phyloP scores from a whole-genome alignment of 2,113 vertebrate species.

The Tapirus terrestris region DNA sequence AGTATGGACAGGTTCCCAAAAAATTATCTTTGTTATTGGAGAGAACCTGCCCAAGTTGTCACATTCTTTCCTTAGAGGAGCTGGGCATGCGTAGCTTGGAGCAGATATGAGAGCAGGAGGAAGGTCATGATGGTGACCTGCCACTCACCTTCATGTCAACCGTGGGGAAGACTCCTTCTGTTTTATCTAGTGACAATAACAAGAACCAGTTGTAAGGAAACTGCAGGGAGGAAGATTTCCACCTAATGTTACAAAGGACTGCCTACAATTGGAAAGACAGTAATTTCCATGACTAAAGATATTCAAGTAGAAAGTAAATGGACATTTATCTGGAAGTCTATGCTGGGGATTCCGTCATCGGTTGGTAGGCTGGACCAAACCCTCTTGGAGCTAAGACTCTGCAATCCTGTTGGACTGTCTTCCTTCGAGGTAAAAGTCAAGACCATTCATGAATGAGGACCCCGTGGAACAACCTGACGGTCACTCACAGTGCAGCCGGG shows the following conservation, averaged over 20 bases:
- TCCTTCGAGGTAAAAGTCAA: not conserved
- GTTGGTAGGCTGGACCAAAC: not conserved
- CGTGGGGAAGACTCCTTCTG: not conserved
- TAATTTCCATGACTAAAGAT: not conserved
- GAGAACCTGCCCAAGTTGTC: not conserved
- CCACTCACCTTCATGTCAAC: not conserved
- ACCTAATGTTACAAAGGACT: not conserved
- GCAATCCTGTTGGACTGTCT: not conserved
- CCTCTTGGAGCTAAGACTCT: not conserved
- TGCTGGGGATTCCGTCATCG: rapidly evolving
- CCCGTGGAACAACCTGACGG: constrained; percentile 9
- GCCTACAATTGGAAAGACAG: not conserved
- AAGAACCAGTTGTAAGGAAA: not conserved
- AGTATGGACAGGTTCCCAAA: not conserved
- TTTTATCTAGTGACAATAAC: rapidly evolving
- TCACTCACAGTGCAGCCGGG: not conserved
- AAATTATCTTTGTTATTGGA: not conserved
- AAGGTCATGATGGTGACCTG: not conserved
- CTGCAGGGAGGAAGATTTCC: not conserved
- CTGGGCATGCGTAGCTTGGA: rapidly evolving
- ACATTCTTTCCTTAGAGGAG: not conserved
- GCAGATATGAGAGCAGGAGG: not conserved
- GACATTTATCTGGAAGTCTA: not conserved
- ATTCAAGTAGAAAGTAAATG: not conserved
- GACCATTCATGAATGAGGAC: not conserved